phyloP scores from a whole-genome alignment of 2,113 vertebrate species.

The Orientallactaga bullata region DNA sequence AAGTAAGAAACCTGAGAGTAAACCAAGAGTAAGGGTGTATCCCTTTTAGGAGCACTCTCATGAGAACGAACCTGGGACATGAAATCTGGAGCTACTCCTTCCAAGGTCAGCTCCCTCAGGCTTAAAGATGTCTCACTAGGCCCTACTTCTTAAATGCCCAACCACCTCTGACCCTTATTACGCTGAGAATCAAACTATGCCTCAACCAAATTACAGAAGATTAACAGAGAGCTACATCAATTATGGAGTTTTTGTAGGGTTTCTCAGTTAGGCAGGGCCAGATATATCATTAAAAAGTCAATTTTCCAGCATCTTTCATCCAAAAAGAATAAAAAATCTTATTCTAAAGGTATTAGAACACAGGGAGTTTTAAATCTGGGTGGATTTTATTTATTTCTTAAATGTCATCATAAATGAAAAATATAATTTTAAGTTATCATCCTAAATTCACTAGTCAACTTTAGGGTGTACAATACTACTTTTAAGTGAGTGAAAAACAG shows the following conservation, averaged over 20 bases:
- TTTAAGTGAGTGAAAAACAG: neutral
- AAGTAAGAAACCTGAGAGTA: neutral
- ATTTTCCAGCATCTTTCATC: neutral
- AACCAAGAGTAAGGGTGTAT: neutral
- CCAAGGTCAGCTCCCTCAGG: neutral
- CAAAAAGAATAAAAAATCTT: neutral
- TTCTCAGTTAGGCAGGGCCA: neutral
- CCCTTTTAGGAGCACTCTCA: neutral
- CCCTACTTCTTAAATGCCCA: neutral
- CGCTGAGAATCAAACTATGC: neutral
- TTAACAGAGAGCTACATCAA: neutral
- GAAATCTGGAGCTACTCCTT: too few relatives aligned
- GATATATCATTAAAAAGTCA: neutral
- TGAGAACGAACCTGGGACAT: neutral
- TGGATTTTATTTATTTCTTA: neutral
- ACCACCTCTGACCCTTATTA: too few relatives aligned
- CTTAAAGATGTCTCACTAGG: neutral
- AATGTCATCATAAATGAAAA: slow-evolving; percentile 8
- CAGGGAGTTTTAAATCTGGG: neutral
- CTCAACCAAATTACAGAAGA: neutral
- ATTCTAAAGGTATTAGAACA: neutral
- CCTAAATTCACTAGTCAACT: neutral
- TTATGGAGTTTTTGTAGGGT: neutral
- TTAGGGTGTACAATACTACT: neutral
- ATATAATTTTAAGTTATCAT: neutral